Evolutionary conservation across 2,113 vertebrate genomes (phyloP), one percentile per base, ranked within the genome.

Genomic region (Suricata suricatta): DNA sequence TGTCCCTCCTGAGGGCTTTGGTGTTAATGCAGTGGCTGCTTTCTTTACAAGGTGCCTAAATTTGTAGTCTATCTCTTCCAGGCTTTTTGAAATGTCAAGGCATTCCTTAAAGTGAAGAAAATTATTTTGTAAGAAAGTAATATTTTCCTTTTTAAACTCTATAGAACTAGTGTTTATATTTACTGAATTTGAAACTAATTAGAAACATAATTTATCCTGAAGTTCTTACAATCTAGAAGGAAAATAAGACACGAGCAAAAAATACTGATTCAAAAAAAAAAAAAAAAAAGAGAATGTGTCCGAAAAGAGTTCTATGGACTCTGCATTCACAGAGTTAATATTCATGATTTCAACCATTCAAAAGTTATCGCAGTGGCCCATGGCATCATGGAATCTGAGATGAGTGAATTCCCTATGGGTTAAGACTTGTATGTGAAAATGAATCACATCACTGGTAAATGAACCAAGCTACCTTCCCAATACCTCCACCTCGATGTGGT

Each of bases 1-100:
- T 50, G 25, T 1, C 92, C 95, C 93, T 98, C 94, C 97, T 33
- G 0, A 41, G 44, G 52, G 35, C 81, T 96, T 96, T 88, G 96
- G 64, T 96, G 38, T 47, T 64, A 90, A 83, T 96, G 92, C 97
- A 44, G 38, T 74, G 21, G 35, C 72, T 82, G 60, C 68, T 60
- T 96, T 95, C 68, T 89, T 85, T 38, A 35, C 72, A 52, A 87
- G 12, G 10, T 72, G 68, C 60, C 84, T 93, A 93, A 93, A 47
- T 95, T 71, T 97, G 93, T 98, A 96, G 87, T 92, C 96, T 91
- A 88, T 86, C 93, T 96, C 81, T 94, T 74, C 52, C 52, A 3
- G 0, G 12, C 33, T 93, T 93, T 88, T 86, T 94, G 95, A 96
- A 97, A 97, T 2, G 1, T 54, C 0, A 2, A 72, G 93, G 86